Evolutionary conservation across 2,888 invertebrate genomes (phyloP).

Genomic region (Spialia ferax): DNA sequence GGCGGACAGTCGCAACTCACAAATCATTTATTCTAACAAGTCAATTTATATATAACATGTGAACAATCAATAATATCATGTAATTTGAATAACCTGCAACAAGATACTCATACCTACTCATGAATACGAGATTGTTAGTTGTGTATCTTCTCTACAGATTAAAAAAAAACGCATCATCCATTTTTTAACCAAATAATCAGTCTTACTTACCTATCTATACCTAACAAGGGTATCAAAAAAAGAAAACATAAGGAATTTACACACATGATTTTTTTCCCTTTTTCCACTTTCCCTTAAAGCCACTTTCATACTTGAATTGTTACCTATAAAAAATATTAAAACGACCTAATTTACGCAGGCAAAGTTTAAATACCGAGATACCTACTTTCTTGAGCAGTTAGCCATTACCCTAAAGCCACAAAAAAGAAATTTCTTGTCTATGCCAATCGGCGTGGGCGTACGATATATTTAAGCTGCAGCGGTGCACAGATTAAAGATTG

Average conservation of each 20-base stretch:
- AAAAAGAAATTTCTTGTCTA: conserved; percentile 25
- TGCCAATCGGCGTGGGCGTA: conserved; percentile 28
- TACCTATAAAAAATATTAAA: too few relatives aligned
- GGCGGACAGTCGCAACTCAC: conserved; percentile 17
- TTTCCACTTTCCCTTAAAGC: too few relatives aligned
- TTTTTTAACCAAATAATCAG: too few relatives aligned
- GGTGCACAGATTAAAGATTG: conserved; percentile 62
- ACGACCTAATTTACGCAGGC: too few relatives aligned
- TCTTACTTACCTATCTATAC: too few relatives aligned
- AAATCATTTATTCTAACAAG: conserved; percentile 29
- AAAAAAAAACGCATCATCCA: too few relatives aligned
- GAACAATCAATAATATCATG: conserved; percentile 15
- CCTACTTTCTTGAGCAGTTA: background rate
- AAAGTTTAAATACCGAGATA: too few relatives aligned
- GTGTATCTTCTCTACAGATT: background rate
- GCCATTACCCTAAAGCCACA: conserved; percentile 13
- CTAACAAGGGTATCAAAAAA: too few relatives aligned
- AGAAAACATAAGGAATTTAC: too few relatives aligned
- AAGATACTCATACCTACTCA: background rate
- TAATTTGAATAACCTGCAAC: conserved; percentile 19
- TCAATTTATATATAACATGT: conserved; percentile 21
- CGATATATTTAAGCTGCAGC: conserved; percentile 30
- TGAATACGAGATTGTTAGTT: too few relatives aligned
- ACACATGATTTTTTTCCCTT: too few relatives aligned
- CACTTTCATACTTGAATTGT: too few relatives aligned